Evolutionary conservation across 1,140 invertebrate genomes (phyloP).

Genomic region (Trichogramma pretiosum): DNA sequence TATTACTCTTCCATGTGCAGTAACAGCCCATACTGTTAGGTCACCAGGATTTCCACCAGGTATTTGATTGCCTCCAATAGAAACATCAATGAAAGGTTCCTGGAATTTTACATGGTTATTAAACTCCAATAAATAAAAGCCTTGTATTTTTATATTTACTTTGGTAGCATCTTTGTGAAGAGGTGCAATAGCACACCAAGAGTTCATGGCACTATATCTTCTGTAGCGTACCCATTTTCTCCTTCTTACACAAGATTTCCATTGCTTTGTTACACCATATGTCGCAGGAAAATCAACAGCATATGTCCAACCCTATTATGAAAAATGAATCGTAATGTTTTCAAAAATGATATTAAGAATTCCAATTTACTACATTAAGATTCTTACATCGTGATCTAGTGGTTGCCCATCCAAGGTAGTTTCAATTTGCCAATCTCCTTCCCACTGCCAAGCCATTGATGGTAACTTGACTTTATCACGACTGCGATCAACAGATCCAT

Average conservation of each 20-base stretch:
- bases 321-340: slow-evolving; percentile 5
- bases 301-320: slow-evolving; percentile 76
- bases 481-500: slow-evolving; percentile 67
- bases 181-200: slow-evolving; percentile 83
- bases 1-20: slow-evolving; percentile 70
- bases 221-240: slow-evolving; percentile 82
- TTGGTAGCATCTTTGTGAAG: slow-evolving; percentile 79
- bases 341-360: slow-evolving; percentile 3
- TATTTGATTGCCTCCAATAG: slow-evolving; percentile 73
- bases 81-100: slow-evolving; percentile 75
- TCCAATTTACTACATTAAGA: slow-evolving; percentile 1
- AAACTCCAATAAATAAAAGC: slow-evolving; percentile 1
- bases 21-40: slow-evolving; percentile 82
- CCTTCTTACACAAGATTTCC: slow-evolving; percentile 83
- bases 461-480: slow-evolving; percentile 76
- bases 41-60: slow-evolving; percentile 64
- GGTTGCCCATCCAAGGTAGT: slow-evolving; percentile 78
- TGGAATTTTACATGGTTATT: slow-evolving; percentile 32
- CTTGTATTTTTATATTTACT: slow-evolving; percentile 34
- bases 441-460: slow-evolving; percentile 89
- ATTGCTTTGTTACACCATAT: slow-evolving; percentile 74
- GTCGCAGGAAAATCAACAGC: slow-evolving; percentile 83
- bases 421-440: slow-evolving; percentile 86
- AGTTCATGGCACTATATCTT: slow-evolving; percentile 79
- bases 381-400: slow-evolving; percentile 67